Percentiles rank a stretch among this genome's conserved stretches.
These are phyloP conservation scores for Mionectes macconnelli DNA, from an alignment of 2,113 vertebrate genomes.

Conservation along the genomic window DNA sequence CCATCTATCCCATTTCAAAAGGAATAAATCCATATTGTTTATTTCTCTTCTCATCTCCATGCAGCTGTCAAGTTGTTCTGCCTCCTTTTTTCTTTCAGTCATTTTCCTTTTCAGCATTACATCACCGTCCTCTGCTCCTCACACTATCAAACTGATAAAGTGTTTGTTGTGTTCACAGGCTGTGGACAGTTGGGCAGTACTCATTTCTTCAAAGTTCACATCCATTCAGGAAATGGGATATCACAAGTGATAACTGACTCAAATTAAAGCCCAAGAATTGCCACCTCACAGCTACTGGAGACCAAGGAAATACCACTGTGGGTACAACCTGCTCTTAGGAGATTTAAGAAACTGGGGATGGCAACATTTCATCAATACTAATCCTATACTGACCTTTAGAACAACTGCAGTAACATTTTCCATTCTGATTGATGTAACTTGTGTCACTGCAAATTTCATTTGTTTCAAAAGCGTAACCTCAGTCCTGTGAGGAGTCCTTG, in stretches of 20 bases:
- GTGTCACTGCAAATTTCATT: background rate
- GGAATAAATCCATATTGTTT: background rate
- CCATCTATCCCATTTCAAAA: background rate
- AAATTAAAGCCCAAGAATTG: background rate
- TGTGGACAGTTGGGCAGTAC: background rate
- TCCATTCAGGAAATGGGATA: background rate
- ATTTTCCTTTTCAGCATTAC: background rate
- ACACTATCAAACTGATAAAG: background rate
- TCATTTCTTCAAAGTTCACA: background rate
- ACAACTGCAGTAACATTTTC: background rate
- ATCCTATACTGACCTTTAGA: background rate
- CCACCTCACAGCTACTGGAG: background rate
- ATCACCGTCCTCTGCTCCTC: background rate
- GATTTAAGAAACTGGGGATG: rapidly evolving
- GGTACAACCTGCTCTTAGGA: background rate
- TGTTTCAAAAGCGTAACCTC: background rate
- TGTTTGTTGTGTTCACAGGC: background rate
- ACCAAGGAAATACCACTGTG: background rate
- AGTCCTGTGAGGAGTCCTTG: background rate
- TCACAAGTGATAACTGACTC: background rate
- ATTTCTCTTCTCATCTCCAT: background rate
- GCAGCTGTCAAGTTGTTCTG: background rate
- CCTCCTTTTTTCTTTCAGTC: background rate
- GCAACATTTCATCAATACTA: background rate
- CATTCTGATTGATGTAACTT: background rate